These are phyloP conservation scores for Acrobasis consociella DNA, from an alignment of 2,888 invertebrate species.

Conservation along the genomic window DNA sequence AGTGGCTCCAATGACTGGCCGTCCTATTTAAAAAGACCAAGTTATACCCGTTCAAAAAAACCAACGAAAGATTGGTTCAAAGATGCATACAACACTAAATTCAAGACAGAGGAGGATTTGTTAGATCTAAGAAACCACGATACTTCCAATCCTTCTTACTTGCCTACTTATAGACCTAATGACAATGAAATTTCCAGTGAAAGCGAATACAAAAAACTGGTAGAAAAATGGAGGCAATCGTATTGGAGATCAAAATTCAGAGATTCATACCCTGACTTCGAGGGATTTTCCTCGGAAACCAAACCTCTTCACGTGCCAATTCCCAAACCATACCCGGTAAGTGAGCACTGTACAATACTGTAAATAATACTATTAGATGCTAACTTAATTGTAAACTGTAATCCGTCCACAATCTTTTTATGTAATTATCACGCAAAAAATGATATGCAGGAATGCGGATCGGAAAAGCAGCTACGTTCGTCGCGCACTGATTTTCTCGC, in stretches of 20 bases:
- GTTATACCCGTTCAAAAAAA: slow-evolving; percentile 44
- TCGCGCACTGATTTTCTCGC: slow-evolving; percentile 78
- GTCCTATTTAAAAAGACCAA: slow-evolving; percentile 46
- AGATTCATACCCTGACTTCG: slow-evolving; percentile 61
- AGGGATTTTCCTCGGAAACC: slow-evolving; percentile 63
- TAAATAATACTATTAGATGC: slow-evolving; percentile 30
- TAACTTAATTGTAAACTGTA: slow-evolving; percentile 26
- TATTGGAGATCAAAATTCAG: slow-evolving; percentile 70
- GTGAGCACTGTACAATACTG: slow-evolving; percentile 36
- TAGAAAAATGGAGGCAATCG: slow-evolving; percentile 73
- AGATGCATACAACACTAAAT: slow-evolving; percentile 56
- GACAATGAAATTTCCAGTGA: slow-evolving; percentile 53
- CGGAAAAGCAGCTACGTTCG: slow-evolving; percentile 66
- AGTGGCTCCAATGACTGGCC: slow-evolving; percentile 45
- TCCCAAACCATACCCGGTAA: slow-evolving; percentile 75
- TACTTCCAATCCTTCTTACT: slow-evolving; percentile 63
- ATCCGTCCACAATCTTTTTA: slow-evolving; percentile 40
- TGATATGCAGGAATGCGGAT: slow-evolving; percentile 75
- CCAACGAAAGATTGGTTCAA: slow-evolving; percentile 60
- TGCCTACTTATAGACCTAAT: slow-evolving; percentile 57
- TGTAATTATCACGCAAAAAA: slow-evolving; percentile 61
- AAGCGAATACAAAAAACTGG: slow-evolving; percentile 63
- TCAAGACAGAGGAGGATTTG: slow-evolving; percentile 74
- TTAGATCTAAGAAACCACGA: slow-evolving; percentile 71
- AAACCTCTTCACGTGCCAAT: slow-evolving; percentile 67